Conservation (phyloP, 2,113 vertebrate species). For the Scophthalmus maximus region DNA sequence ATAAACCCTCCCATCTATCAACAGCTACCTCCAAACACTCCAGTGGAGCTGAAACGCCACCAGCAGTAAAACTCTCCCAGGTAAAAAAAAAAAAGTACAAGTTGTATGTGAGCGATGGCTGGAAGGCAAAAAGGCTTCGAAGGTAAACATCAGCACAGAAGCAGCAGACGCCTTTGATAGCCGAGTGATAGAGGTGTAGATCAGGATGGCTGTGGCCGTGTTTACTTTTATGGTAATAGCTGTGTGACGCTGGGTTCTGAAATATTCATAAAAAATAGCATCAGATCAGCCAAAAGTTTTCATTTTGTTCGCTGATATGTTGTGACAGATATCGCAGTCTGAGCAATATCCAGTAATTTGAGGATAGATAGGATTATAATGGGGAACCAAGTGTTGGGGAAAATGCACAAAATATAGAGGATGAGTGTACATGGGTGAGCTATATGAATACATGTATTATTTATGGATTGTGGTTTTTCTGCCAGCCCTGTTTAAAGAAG, state of each 20-base stretch:
- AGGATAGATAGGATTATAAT: not conserved
- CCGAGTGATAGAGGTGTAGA: slow-evolving; percentile 4
- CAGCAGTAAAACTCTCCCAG: slow-evolving; percentile 15
- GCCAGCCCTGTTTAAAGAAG: no score
- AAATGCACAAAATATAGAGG: not conserved
- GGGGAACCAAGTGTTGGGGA: not conserved
- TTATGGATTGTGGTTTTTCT: no score
- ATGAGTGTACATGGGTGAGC: not conserved
- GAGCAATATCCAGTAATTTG: not conserved
- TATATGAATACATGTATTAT: not conserved
- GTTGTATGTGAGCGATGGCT: slow-evolving; percentile 27
- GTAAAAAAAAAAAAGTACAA: slow-evolving; percentile 25
- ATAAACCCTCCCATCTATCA: slow-evolving; percentile 53
- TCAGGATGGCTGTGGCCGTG: slow-evolving; percentile 12
- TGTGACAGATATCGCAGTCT: slow-evolving; percentile 13
- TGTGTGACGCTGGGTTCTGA: slow-evolving; percentile 10
- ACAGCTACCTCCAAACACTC: slow-evolving; percentile 41
- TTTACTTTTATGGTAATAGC: slow-evolving; percentile 37
- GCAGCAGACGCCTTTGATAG: slow-evolving; percentile 16
- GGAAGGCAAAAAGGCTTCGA: slow-evolving; percentile 9
- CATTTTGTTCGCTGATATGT: slow-evolving; percentile 30
- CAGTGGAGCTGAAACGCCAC: slow-evolving; percentile 33
- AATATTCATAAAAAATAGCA: slow-evolving; percentile 37
- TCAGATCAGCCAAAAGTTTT: slow-evolving; percentile 7
- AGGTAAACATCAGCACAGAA: slow-evolving; percentile 40